A percentile compares a stretch with the other conserved stretches of the same genome.
These are phyloP conservation scores for Diogma glabrata DNA, from an alignment of 2,888 invertebrate species.

Conservation along the genomic window DNA sequence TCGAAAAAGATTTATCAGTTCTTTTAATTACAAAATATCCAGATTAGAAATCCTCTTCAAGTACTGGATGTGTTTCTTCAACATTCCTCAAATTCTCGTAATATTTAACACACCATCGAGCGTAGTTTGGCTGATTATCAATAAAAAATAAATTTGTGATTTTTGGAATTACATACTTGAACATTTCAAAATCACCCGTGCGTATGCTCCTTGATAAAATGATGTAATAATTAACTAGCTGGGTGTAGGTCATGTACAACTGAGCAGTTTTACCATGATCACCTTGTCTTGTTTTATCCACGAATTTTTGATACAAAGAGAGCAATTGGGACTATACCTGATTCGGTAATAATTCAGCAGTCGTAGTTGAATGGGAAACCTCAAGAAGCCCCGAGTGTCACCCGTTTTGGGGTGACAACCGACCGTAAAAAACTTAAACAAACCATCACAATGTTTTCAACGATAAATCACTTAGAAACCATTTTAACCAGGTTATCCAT, in stretches of 20 bases:
- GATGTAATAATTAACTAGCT: background rate
- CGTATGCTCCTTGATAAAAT: background rate
- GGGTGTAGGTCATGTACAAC: background rate
- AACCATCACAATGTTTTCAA: too few species aligned
- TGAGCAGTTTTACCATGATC: background rate
- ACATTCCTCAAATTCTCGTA: constrained; percentile 25
- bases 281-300: background rate
- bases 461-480: too few species aligned
- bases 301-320: background rate
- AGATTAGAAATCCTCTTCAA: constrained; percentile 19
- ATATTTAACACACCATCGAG: constrained; percentile 26
- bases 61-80: constrained; percentile 24
- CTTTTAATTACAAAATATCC: constrained; percentile 26
- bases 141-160: constrained; percentile 27
- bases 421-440: too few species aligned
- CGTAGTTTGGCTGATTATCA: constrained; percentile 28
- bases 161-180: constrained; percentile 22
- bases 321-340: background rate
- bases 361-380: background rate
- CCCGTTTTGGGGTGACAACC: too few species aligned
- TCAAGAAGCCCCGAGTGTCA: too few species aligned
- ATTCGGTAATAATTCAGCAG: background rate
- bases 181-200: constrained; percentile 21
- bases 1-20: constrained; percentile 25
- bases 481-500: too few species aligned